These are phyloP conservation scores for Erithacus rubecula DNA, from an alignment of 2,797 vertebrate species.

Conservation along the genomic window DNA sequence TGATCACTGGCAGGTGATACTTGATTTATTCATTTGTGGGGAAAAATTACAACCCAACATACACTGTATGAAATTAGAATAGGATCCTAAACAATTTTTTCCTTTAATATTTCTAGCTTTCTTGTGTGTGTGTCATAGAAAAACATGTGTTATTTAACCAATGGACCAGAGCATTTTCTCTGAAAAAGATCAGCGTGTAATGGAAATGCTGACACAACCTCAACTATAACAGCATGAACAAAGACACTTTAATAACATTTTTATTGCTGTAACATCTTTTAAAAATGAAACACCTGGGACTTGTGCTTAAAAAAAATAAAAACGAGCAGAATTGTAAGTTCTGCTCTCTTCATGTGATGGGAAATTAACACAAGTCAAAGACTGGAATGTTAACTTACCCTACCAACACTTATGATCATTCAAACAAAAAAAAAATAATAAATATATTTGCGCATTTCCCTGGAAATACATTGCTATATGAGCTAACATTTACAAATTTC, in stretches of 20 bases:
- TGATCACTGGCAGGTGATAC: background rate
- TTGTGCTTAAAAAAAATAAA: conserved; percentile 32
- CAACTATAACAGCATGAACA: conserved; percentile 52
- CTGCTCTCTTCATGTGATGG: background rate
- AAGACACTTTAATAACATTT: conserved; percentile 67
- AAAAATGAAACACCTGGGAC: conserved; percentile 65
- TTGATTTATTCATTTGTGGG: conserved; percentile 3
- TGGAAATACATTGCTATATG: background rate
- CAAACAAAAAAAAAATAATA: background rate
- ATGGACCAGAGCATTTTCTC: conserved; percentile 51
- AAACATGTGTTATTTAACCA: conserved; percentile 67
- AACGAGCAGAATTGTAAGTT: background rate
- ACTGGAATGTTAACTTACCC: background rate
- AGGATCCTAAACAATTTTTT: background rate
- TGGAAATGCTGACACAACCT: conserved; percentile 64
- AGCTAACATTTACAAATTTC: background rate
- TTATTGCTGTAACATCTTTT: conserved; percentile 65
- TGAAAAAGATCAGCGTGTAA: conserved; percentile 60
- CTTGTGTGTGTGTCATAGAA: background rate
- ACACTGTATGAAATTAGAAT: background rate
- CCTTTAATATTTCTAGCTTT: conserved; percentile 30
- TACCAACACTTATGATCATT: background rate
- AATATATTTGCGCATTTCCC: background rate
- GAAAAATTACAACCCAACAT: background rate
- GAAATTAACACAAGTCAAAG: background rate